Evolutionary conservation across 2,797 vertebrate genomes (phyloP).

Genomic region (Centropyge bicolor): DNA sequence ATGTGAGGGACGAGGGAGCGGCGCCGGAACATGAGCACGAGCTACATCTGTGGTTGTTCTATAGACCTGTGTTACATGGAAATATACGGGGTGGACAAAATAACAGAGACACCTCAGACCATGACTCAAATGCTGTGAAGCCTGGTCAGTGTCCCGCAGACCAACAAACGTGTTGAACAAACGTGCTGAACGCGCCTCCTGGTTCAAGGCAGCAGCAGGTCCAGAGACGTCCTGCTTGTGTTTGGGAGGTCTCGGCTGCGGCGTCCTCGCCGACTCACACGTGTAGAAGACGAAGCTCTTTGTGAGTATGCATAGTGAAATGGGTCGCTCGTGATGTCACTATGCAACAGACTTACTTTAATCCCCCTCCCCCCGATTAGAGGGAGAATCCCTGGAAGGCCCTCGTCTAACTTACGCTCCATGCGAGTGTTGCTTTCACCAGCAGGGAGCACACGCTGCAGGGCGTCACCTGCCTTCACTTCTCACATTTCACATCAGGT

Average conservation of each 20-base stretch:
- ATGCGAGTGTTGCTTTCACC: constrained; percentile 24
- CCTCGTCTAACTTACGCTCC: constrained; percentile 59
- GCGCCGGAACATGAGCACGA: background rate
- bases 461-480: background rate
- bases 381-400: constrained; percentile 37
- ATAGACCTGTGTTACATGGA: background rate
- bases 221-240: background rate
- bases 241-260: constrained; percentile 3
- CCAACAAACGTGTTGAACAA: no score
- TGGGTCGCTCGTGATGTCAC: constrained; percentile 55
- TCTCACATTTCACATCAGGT: constrained; percentile 16
- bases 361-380: constrained; percentile 68
- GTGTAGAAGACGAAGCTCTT: background rate
- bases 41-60: background rate
- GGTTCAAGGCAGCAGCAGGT: no score
- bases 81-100: no score
- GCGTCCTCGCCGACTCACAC: background rate
- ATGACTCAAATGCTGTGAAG: no score
- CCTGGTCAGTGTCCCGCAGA: no score
- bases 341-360: constrained; percentile 60
- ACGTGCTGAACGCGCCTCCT: no score
- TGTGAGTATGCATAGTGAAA: constrained; percentile 60
- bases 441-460: no score
- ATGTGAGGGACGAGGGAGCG: constrained; percentile 10
- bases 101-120: no score